phyloP scores from a whole-genome alignment of 2,888 invertebrate species.

The Tortricodes alternella region DNA sequence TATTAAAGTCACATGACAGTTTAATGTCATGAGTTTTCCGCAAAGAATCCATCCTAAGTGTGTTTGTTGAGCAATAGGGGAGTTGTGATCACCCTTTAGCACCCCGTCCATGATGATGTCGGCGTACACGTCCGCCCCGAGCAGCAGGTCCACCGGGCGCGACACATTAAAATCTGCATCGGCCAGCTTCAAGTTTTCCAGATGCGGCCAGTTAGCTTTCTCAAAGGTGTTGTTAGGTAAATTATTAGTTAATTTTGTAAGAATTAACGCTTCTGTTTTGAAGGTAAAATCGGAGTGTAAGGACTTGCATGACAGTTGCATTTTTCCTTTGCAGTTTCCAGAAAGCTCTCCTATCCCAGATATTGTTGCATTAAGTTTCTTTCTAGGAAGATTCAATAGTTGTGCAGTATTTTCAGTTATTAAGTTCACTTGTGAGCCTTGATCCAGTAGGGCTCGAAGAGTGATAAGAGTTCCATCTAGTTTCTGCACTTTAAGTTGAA shows the following conservation, averaged over 20 bases:
- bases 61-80: conserved; percentile 30
- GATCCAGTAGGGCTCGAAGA: conserved; percentile 32
- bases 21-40: conserved; percentile 24
- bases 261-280: conserved; percentile 9
- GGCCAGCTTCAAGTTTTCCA: conserved; percentile 22
- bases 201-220: conserved; percentile 20
- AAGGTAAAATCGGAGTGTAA: conserved; percentile 12
- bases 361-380: conserved; percentile 17
- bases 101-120: conserved; percentile 23
- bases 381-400: conserved; percentile 18
- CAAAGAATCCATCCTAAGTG: conserved; percentile 30
- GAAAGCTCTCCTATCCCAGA: conserved; percentile 24
- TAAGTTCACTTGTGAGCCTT: conserved; percentile 33
- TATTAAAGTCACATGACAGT: conserved; percentile 29
- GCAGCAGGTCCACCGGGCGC: conserved; percentile 15
- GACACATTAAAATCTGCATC: conserved; percentile 24
- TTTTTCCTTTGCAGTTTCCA: conserved; percentile 13
- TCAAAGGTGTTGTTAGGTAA: conserved; percentile 18
- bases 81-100: conserved; percentile 1
- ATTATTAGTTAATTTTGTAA: conserved; percentile 15
- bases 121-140: conserved; percentile 1
- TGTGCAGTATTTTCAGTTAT: conserved; percentile 33
- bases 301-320: conserved; percentile 4
- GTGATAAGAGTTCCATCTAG: conserved; percentile 27
- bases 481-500: conserved; percentile 14